Evolutionary conservation across 2,888 invertebrate species (phyloP).

Genomic region (Drosophila cracens): DNA sequence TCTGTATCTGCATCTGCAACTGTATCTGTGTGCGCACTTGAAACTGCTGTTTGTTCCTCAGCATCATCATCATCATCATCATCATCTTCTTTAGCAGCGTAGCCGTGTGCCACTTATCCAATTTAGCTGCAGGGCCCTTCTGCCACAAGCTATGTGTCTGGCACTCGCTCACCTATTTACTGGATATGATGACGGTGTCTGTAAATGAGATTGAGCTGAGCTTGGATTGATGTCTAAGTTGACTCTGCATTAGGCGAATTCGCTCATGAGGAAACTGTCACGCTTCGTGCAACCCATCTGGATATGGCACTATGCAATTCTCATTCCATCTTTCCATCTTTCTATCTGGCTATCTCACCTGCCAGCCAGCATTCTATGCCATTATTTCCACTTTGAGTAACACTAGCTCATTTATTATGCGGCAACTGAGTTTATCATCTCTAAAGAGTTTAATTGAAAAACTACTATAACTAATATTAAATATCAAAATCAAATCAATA

Average conservation of each 20-base stretch:
- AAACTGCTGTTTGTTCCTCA: slow-evolving; percentile 17
- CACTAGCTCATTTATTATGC: slow-evolving; percentile 50
- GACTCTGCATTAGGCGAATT: slow-evolving; percentile 36
- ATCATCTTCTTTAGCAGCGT: slow-evolving; percentile 2
- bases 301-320: slow-evolving; percentile 33
- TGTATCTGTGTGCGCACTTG: slow-evolving; percentile 32
- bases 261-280: slow-evolving; percentile 56
- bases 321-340: not conserved
- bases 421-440: not conserved
- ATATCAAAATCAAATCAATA: not conserved
- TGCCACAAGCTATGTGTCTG: slow-evolving; percentile 1
- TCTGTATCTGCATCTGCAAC: not conserved
- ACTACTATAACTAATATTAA: not conserved
- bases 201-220: slow-evolving; percentile 42
- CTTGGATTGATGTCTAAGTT: slow-evolving; percentile 17
- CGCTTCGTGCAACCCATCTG: slow-evolving; percentile 47
- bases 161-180: slow-evolving; percentile 1
- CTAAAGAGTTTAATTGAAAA: not conserved
- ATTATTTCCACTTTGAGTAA: slow-evolving; percentile 30
- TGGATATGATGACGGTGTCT: slow-evolving; percentile 27
- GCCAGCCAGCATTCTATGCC: not conserved
- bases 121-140: slow-evolving; percentile 20
- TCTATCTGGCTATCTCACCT: not conserved
- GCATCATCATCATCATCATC: not conserved
- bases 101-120: slow-evolving; percentile 31